A percentile compares a stretch with the other conserved stretches of the same genome.
Conservation (phyloP, 2,113 vertebrate species). For the Festucalex cinctus region DNA sequence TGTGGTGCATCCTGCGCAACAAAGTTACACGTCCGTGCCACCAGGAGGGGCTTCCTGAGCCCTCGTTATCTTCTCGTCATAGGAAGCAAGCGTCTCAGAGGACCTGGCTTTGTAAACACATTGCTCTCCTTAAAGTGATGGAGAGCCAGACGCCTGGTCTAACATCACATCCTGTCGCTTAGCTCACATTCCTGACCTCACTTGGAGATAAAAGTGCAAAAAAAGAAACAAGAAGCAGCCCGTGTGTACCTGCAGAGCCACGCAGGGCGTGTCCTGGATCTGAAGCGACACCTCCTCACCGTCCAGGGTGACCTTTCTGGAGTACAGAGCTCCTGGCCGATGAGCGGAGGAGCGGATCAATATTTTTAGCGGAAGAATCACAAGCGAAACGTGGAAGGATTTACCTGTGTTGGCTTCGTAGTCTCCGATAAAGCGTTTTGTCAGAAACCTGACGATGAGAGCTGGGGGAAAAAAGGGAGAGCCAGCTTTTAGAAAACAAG, state of each 20-base stretch:
- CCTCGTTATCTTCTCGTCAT: constrained; percentile 12
- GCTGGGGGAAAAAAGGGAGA: constrained; percentile 71
- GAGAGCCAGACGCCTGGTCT: background rate
- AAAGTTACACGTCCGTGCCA: background rate
- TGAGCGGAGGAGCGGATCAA: background rate
- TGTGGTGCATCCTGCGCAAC: background rate
- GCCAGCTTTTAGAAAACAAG: background rate
- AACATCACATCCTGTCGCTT: constrained; percentile 26
- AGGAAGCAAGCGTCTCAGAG: constrained; percentile 29
- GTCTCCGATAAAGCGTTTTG: constrained; percentile 90
- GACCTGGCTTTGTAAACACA: constrained; percentile 34
- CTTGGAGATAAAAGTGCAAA: constrained; percentile 16
- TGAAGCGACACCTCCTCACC: constrained; percentile 88
- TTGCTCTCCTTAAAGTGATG: constrained; percentile 35
- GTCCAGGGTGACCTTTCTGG: constrained; percentile 85
- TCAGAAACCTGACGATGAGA: constrained; percentile 86
- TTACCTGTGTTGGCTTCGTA: constrained; percentile 92
- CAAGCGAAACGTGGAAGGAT: constrained; percentile 22
- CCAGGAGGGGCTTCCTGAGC: constrained; percentile 14
- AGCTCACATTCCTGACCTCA: constrained; percentile 35
- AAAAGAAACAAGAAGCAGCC: background rate
- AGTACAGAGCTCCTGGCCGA: constrained; percentile 84
- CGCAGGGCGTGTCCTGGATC: constrained; percentile 90
- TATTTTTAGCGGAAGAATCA: background rate
- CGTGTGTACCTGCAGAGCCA: constrained; percentile 79